Percentiles rank a stretch among this genome's conserved stretches.
phyloP scores from a whole-genome alignment of 2,113 vertebrate genomes.

The Ranitomeya variabilis region DNA sequence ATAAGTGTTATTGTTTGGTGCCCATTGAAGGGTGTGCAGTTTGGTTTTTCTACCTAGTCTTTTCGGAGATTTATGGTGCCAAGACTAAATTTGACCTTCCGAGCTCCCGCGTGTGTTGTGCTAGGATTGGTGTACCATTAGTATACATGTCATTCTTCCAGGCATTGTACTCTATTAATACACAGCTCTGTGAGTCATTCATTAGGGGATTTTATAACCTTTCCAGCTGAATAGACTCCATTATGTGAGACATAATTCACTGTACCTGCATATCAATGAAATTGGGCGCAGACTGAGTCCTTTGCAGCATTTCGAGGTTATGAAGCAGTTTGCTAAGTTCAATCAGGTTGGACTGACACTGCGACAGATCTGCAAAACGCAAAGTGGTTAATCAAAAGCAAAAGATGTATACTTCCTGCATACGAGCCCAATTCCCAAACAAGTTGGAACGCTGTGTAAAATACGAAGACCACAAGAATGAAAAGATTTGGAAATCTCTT shows the following conservation, averaged over 20 bases:
- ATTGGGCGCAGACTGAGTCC: conserved; percentile 96
- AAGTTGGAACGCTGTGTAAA: too few species aligned
- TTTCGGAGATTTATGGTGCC: background rate
- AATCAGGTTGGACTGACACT: conserved; percentile 93
- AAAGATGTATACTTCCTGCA: background rate
- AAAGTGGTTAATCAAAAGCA: background rate
- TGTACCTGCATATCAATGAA: conserved; percentile 93
- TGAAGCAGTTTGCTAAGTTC: conserved; percentile 94
- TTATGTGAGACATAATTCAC: conserved; percentile 6
- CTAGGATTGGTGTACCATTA: background rate
- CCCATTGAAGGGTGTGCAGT: too few species aligned
- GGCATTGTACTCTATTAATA: background rate
- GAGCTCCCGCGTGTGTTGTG: background rate
- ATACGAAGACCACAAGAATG: too few species aligned
- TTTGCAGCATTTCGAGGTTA: conserved; percentile 96
- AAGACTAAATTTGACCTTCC: background rate
- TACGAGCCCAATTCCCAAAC: background rate
- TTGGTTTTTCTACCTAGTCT: background rate
- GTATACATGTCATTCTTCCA: background rate
- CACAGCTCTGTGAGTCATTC: background rate
- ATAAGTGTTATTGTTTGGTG: too few species aligned
- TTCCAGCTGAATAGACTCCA: background rate
- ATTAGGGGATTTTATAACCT: background rate
- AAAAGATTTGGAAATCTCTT: too few species aligned
- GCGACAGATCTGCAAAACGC: conserved; percentile 84